These are phyloP conservation scores for Aphelocoma californica DNA, from an alignment of 2,797 vertebrate species.

Conservation along the genomic window DNA sequence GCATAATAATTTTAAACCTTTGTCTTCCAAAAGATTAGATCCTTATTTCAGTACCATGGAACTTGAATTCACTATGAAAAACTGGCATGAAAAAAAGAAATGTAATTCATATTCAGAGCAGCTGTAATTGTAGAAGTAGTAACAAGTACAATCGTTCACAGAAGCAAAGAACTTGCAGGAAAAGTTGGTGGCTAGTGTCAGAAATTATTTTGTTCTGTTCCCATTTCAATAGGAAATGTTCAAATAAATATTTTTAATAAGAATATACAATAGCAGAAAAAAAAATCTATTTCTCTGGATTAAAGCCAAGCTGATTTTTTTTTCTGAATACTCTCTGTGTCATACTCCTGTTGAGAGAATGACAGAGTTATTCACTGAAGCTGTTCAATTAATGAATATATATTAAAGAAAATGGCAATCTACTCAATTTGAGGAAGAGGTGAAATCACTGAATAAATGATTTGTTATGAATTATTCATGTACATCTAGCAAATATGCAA, in stretches of 20 bases:
- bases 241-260: neutral
- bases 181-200: neutral
- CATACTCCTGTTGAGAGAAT: neutral
- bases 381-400: conserved; percentile 16
- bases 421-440: neutral
- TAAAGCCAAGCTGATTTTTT: neutral
- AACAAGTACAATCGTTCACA: neutral
- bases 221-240: neutral
- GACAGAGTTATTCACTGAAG: neutral
- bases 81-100: neutral
- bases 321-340: neutral
- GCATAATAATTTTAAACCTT: neutral
- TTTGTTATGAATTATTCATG: conserved; percentile 51
- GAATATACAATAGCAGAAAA: neutral
- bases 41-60: neutral
- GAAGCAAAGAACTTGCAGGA: neutral
- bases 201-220: neutral
- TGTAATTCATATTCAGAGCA: neutral
- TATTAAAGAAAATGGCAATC: conserved; percentile 29
- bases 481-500: neutral
- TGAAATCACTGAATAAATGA: conserved; percentile 36
- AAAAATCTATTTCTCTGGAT: neutral
- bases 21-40: neutral
- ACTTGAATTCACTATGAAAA: neutral
- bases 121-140: neutral